Percentiles rank a stretch among this genome's conserved stretches.
phyloP scores from a whole-genome alignment of 2,888 invertebrate genomes.

The Drosophila koepferae region DNA sequence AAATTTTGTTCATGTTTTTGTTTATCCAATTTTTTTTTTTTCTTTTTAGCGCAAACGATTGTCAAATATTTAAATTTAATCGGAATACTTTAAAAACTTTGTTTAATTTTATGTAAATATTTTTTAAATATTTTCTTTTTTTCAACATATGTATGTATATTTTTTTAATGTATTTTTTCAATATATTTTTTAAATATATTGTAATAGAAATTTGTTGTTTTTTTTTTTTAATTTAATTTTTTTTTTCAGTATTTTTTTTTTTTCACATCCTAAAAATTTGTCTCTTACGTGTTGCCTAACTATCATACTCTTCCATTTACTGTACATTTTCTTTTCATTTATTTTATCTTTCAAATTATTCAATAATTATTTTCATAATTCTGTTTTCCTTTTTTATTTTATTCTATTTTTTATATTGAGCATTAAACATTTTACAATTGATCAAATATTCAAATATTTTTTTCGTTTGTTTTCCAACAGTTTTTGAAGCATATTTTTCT shows the following conservation, averaged over 20 bases:
- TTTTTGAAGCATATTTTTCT: background rate
- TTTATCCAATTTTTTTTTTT: background rate
- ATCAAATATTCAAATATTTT: slow-evolving; percentile 1
- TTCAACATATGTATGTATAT: slow-evolving; percentile 28
- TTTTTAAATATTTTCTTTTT: slow-evolving; percentile 13
- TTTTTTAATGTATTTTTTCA: slow-evolving; percentile 11
- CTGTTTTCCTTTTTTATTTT: background rate
- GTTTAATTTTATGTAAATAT: slow-evolving; percentile 2
- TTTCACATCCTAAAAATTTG: slow-evolving; percentile 32
- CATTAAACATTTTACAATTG: slow-evolving; percentile 12
- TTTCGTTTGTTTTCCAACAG: background rate
- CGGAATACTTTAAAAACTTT: slow-evolving; percentile 15
- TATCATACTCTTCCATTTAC: slow-evolving; percentile 4
- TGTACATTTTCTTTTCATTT: background rate
- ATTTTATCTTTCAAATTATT: background rate
- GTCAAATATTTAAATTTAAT: slow-evolving; percentile 60
- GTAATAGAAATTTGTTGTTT: background rate
- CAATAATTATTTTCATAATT: background rate
- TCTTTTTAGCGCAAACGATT: slow-evolving; percentile 62
- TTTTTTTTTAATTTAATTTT: background rate
- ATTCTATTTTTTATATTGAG: background rate
- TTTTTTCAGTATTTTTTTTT: background rate
- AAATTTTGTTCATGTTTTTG: slow-evolving; percentile 17
- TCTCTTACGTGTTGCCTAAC: slow-evolving; percentile 34
- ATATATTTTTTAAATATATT: background rate